Conservation (phyloP, 1,140 invertebrate species). For the Pachypeltis micranthus region DNA sequence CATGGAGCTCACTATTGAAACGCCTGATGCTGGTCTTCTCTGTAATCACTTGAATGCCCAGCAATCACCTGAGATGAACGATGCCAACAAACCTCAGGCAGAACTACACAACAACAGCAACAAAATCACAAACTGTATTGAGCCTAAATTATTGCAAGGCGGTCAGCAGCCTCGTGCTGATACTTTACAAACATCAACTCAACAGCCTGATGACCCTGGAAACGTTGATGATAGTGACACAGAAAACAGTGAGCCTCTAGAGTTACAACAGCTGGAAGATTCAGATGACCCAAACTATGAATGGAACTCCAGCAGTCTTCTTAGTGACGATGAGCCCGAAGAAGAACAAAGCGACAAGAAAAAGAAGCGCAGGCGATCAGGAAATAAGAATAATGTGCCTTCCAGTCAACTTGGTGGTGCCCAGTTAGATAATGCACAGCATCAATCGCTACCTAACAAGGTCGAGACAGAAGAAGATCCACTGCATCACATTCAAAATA, state of each 20-base stretch:
- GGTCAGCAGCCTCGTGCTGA: neutral
- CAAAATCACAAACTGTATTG: neutral
- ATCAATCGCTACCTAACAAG: neutral
- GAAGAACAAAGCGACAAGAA: neutral
- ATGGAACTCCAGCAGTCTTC: neutral
- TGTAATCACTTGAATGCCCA: neutral
- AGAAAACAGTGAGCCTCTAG: neutral
- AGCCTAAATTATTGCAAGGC: neutral
- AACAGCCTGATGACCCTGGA: neutral
- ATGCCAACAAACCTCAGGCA: neutral
- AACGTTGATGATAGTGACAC: neutral
- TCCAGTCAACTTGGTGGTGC: constrained; percentile 9
- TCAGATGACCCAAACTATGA: neutral
- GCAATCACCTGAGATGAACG: neutral
- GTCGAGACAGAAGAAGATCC: neutral
- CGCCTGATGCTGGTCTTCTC: neutral
- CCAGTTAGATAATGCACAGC: neutral
- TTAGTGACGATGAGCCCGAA: neutral
- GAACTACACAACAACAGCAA: neutral
- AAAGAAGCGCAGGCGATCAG: neutral
- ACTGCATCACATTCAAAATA: neutral
- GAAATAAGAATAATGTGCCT: constrained; percentile 27
- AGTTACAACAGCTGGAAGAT: neutral
- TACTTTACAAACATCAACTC: neutral
- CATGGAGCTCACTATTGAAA: neutral